Evolutionary conservation across 2,113 vertebrate genomes (phyloP).

Genomic region (Misgurnus anguillicaudatus): DNA sequence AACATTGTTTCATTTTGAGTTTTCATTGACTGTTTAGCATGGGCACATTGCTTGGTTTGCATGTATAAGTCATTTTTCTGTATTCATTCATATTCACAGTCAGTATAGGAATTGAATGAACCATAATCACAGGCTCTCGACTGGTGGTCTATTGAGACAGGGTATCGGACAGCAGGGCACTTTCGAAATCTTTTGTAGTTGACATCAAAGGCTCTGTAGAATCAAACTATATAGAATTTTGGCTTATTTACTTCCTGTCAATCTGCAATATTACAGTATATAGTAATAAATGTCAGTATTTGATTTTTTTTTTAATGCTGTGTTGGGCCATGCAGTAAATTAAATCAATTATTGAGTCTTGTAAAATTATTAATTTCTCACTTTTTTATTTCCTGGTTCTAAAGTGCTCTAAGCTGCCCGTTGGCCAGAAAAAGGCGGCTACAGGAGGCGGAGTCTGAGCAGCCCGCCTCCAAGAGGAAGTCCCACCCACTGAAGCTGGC

Average conservation of each 20-base stretch:
- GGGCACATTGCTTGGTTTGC: conserved; percentile 15
- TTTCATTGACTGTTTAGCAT: not conserved
- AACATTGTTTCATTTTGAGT: conserved; percentile 45
- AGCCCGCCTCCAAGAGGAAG: conserved; percentile 87
- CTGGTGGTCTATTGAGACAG: no score
- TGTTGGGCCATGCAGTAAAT: no score
- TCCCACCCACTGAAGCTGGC: conserved; percentile 89
- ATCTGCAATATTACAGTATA: no score
- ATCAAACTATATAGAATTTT: no score
- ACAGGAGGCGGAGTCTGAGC: conserved; percentile 81
- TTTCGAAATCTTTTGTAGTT: no score
- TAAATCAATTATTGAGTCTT: not conserved
- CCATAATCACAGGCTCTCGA: not conserved
- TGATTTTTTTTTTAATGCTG: no score
- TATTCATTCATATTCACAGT: conserved; percentile 4
- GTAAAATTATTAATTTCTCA: not conserved
- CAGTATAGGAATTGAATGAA: no score
- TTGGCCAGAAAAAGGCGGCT: conserved; percentile 92
- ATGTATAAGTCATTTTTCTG: conserved; percentile 12
- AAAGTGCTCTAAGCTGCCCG: conserved; percentile 89
- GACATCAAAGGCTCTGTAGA: no score
- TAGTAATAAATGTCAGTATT: no score
- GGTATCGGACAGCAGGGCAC: no score
- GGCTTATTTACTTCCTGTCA: no score
- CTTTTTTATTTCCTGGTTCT: not conserved